A percentile compares a stretch with the other conserved stretches of the same genome.
Conservation (phyloP, 1,140 invertebrate genomes). For the Sarcophaga bullata region DNA sequence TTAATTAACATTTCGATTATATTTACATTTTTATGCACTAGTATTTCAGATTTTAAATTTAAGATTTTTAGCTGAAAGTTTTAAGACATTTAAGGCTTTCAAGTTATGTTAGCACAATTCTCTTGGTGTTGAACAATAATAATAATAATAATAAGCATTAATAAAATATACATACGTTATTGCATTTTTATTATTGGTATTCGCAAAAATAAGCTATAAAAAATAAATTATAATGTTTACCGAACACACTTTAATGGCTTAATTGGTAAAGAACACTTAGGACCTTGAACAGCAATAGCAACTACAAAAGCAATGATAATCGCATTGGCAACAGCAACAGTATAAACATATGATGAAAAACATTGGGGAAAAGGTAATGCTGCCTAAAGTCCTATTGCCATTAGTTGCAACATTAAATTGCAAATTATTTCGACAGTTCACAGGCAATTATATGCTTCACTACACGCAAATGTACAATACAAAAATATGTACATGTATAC, state of each 20-base stretch:
- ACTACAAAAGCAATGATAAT: not conserved
- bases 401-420: slow-evolving; percentile 38
- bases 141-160: no score
- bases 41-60: no score
- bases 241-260: not conserved
- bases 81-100: no score
- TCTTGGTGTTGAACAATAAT: no score
- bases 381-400: slow-evolving; percentile 21
- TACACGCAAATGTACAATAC: not conserved
- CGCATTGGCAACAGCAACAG: not conserved
- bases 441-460: slow-evolving; percentile 34
- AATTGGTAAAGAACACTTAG: not conserved
- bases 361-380: slow-evolving; percentile 3
- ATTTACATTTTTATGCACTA: no score
- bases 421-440: slow-evolving; percentile 29
- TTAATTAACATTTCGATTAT: no score
- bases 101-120: no score
- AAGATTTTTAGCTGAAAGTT: no score
- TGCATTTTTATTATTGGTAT: no score
- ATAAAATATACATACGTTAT: no score
- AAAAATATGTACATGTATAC: no score
- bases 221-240: not conserved
- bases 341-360: not conserved
- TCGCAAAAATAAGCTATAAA: no score
- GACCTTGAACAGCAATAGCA: not conserved